Evolutionary conservation across 2,113 vertebrate species (phyloP).

Genomic region (Tupaia chinensis): DNA sequence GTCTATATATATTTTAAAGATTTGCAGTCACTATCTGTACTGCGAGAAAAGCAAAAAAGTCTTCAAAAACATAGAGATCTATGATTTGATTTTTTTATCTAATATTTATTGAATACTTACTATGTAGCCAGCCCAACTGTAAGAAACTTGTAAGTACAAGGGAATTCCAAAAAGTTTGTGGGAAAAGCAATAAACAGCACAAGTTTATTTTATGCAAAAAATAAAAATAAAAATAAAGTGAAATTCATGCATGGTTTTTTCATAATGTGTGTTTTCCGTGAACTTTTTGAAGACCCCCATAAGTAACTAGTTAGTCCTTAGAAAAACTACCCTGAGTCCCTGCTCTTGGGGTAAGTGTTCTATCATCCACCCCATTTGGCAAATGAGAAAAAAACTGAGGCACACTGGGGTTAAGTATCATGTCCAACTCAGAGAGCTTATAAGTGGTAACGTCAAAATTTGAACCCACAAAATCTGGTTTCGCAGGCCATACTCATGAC

Average conservation of each 20-base stretch:
- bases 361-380: neutral
- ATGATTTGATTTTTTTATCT: slow-evolving; percentile 26
- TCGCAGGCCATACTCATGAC: neutral
- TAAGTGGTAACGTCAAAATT: neutral
- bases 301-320: neutral
- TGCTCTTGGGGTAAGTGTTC: neutral
- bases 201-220: too few species aligned
- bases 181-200: too few species aligned
- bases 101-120: slow-evolving; percentile 27
- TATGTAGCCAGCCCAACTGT: neutral
- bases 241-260: too few species aligned
- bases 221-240: too few species aligned
- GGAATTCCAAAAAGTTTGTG: too few species aligned
- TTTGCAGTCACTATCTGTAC: slow-evolving; percentile 38
- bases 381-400: slow-evolving; percentile 25
- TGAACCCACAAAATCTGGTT: neutral
- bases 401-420: neutral
- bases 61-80: slow-evolving; percentile 30
- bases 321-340: neutral
- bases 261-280: too few species aligned
- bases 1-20: slow-evolving; percentile 64
- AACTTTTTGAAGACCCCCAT: too few species aligned
- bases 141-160: neutral
- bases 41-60: slow-evolving; percentile 41
- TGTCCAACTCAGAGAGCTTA: neutral